A percentile compares a stretch with the other conserved stretches of the same genome.
Evolutionary conservation across 1,140 invertebrate genomes (phyloP).

Genomic region (Asobara japonica): DNA sequence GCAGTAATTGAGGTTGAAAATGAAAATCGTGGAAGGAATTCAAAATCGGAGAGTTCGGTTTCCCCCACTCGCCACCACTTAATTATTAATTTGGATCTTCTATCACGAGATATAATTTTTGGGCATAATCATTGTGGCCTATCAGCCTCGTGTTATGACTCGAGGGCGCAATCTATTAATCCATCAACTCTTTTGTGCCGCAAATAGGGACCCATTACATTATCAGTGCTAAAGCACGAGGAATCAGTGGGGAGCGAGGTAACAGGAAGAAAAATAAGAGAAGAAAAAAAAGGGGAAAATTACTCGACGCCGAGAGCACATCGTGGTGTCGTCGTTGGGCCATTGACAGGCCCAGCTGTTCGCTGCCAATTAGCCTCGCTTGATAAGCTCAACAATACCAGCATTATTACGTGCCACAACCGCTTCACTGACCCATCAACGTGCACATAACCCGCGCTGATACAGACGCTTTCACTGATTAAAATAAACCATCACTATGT

Average conservation of each 20-base stretch:
- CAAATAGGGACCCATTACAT: slow-evolving; percentile 61
- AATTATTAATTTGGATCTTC: too few species aligned
- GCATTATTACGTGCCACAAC: slow-evolving; percentile 63
- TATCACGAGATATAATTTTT: too few species aligned
- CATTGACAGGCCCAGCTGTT: slow-evolving; percentile 60
- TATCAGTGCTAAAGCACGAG: slow-evolving; percentile 61
- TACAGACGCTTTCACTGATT: not conserved
- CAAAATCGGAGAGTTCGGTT: too few species aligned
- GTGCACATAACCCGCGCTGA: slow-evolving; percentile 30
- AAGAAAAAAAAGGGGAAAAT: slow-evolving; percentile 12
- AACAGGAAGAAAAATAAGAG: too few species aligned
- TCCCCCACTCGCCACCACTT: too few species aligned
- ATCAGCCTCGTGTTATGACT: not conserved
- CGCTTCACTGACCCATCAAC: slow-evolving; percentile 48
- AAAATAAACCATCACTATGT: not conserved
- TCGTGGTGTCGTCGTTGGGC: slow-evolving; percentile 19
- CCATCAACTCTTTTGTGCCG: slow-evolving; percentile 61
- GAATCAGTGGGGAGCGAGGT: slow-evolving; percentile 51
- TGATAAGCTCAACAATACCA: slow-evolving; percentile 66
- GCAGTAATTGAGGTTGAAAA: too few species aligned
- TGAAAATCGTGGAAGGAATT: too few species aligned
- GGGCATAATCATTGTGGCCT: slow-evolving; percentile 8
- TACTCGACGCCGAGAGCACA: not conserved
- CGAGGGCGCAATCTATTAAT: slow-evolving; percentile 58
- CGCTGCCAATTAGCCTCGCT: slow-evolving; percentile 65